Percentiles rank a stretch among this genome's conserved stretches.
These are phyloP conservation scores for Habrosyne pyritoides DNA, from an alignment of 2,888 invertebrate species.

Conservation along the genomic window DNA sequence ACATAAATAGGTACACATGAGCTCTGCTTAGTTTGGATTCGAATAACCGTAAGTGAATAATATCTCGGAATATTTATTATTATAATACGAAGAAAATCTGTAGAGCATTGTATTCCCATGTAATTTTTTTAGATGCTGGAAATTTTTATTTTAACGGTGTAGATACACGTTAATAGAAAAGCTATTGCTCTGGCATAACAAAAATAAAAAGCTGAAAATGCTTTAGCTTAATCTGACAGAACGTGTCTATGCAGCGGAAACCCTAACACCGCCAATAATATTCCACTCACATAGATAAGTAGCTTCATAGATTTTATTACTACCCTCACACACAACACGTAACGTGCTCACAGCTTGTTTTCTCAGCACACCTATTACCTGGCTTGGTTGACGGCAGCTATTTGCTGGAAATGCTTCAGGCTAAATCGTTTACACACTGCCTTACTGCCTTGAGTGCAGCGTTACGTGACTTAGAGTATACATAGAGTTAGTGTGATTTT, in stretches of 20 bases:
- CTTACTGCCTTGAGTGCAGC: slow-evolving; percentile 27
- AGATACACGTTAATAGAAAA: no score
- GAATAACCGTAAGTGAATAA: no score
- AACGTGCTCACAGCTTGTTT: slow-evolving; percentile 30
- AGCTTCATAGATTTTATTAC: slow-evolving; percentile 24
- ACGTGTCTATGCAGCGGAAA: neutral
- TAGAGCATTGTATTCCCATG: no score
- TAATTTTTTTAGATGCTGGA: no score
- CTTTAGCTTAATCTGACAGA: neutral
- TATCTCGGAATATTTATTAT: no score
- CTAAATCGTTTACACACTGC: slow-evolving; percentile 38
- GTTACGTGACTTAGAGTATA: slow-evolving; percentile 35
- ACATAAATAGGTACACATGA: no score
- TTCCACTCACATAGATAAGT: slow-evolving; percentile 20
- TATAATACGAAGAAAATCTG: no score
- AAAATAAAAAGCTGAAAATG: neutral
- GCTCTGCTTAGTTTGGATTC: no score
- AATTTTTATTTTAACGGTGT: no score
- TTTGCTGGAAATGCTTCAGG: slow-evolving; percentile 36
- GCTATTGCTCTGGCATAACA: no score
- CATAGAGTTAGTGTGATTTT: slow-evolving; percentile 14
- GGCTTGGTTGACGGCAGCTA: slow-evolving; percentile 27
- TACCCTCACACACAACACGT: slow-evolving; percentile 6
- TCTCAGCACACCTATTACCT: slow-evolving; percentile 44
- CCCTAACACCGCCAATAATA: slow-evolving; percentile 14